phyloP scores from a whole-genome alignment of 2,888 invertebrate species.

The Pardosa pseudoannulata region DNA sequence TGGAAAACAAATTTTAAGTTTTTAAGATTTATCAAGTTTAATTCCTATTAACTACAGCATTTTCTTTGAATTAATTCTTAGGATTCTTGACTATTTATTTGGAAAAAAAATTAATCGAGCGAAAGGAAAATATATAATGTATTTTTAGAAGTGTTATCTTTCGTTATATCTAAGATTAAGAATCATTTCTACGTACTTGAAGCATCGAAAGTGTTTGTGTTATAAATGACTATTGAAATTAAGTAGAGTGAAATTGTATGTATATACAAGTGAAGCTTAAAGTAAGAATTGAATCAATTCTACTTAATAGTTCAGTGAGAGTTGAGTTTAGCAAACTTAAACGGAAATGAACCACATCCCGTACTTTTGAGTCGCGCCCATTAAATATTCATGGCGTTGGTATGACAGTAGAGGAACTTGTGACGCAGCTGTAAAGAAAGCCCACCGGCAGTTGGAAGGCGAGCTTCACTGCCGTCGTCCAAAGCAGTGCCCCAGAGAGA shows the following conservation, averaged over 20 bases:
- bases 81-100: too few relatives aligned
- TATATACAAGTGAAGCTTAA: not conserved
- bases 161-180: too few relatives aligned
- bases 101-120: too few relatives aligned
- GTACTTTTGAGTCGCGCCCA: conserved; percentile 53
- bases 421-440: conserved; percentile 60
- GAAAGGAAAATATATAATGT: too few relatives aligned
- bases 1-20: too few relatives aligned
- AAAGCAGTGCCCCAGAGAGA: conserved; percentile 27
- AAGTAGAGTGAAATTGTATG: not conserved
- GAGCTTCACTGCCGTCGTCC: conserved; percentile 13
- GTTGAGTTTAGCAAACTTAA: conserved; percentile 47
- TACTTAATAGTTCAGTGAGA: conserved; percentile 51
- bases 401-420: conserved; percentile 53
- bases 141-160: too few relatives aligned
- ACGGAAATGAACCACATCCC: conserved; percentile 39
- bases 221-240: not conserved
- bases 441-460: conserved; percentile 41
- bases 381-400: conserved; percentile 56
- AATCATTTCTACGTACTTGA: too few relatives aligned
- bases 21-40: too few relatives aligned
- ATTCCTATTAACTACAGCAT: too few relatives aligned
- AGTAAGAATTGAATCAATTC: conserved; percentile 22
- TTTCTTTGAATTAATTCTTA: too few relatives aligned
- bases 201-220: too few relatives aligned